Base-by-base conservation (phyloP, 2,888 invertebrate species). In the Gnatocerus cornutus region DNA sequence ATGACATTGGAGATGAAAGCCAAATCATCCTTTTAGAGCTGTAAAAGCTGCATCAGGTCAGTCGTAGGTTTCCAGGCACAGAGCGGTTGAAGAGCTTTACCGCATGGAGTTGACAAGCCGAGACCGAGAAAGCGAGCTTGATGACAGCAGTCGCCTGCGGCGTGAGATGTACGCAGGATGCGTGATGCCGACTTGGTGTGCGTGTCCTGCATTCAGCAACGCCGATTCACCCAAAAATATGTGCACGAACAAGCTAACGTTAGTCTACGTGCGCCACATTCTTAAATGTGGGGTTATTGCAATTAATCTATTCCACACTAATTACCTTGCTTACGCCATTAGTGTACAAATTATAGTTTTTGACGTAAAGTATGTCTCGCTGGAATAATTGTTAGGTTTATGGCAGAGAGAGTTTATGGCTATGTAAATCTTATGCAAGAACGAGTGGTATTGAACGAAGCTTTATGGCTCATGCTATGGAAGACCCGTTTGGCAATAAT, bases 121-220 rank as follows among this genome's bases (percentile, higher is more conserved):
- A 61, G 59, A 64, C 68, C 63, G 64, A 65, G 43, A 59, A 63
- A 74, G 73, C 70, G 69, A 69, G 46, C 65, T 50, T 64, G 66
- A 73, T 67, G 74, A 74, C 74, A 74, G 71, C 64, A 73, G 67
- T 74, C 62, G 73, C 76, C 73, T 66, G 66, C 68, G 74, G 73
- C 72, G 63, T 66, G 67, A 61, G 69, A 74, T 73, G 74, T 73
- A 69, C 58, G 68, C 67, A 68, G 39, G 73, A 73, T 77, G 78
- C 77, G 78, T 77, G 75, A 72, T 71, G 75, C 75, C 72, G 73
- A 72, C 71, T 68, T 65, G 50, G 46, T 62, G 71, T 76, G 77
- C 77, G 77, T 78, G 78, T 73, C 74, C 71, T 70, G 77, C 76
- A 78, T 76, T 58, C 56, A 12, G 12, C 48, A 56, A 56, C 50